These are phyloP conservation scores for Rana temporaria DNA, from an alignment of 2,113 vertebrate genomes.

Conservation along the genomic window DNA sequence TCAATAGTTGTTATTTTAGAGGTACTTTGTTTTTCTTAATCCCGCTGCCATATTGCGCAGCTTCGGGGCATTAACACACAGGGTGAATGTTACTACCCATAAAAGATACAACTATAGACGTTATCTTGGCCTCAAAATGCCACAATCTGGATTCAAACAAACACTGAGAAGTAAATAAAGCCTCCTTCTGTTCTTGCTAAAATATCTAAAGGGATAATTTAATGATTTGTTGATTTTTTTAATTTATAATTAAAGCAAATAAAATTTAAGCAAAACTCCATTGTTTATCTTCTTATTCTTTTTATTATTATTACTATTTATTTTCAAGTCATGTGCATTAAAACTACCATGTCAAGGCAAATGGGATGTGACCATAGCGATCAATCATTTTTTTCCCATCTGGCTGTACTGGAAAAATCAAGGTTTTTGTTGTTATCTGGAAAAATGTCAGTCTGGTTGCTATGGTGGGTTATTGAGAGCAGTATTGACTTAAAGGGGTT, in stretches of 20 bases:
- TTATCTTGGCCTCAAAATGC: conserved; percentile 48
- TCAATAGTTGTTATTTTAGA: conserved; percentile 18
- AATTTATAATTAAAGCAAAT: conserved; percentile 7
- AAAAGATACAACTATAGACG: conserved; percentile 27
- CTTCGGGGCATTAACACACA: conserved; percentile 27
- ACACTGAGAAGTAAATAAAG: conserved; percentile 30
- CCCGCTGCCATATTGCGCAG: conserved; percentile 16
- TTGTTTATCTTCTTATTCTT: too few relatives aligned
- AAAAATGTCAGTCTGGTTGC: too few relatives aligned
- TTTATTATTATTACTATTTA: not conserved
- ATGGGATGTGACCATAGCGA: too few relatives aligned
- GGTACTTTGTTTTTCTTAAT: not conserved
- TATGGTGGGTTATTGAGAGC: too few relatives aligned
- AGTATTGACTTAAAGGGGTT: too few relatives aligned
- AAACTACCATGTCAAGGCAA: too few relatives aligned
- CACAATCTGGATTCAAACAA: conserved; percentile 46
- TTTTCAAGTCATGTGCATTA: not conserved
- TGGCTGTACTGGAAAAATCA: too few relatives aligned
- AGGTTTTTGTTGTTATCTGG: too few relatives aligned
- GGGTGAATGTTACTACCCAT: conserved; percentile 7
- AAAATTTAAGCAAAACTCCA: too few relatives aligned
- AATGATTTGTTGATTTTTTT: not conserved
- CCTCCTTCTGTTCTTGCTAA: conserved; percentile 34
- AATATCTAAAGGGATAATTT: conserved; percentile 1
- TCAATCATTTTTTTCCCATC: too few relatives aligned